A percentile compares a stretch with the other conserved stretches of the same genome.
Conservation (phyloP, 2,797 vertebrate species). For the Potorous gilbertii region DNA sequence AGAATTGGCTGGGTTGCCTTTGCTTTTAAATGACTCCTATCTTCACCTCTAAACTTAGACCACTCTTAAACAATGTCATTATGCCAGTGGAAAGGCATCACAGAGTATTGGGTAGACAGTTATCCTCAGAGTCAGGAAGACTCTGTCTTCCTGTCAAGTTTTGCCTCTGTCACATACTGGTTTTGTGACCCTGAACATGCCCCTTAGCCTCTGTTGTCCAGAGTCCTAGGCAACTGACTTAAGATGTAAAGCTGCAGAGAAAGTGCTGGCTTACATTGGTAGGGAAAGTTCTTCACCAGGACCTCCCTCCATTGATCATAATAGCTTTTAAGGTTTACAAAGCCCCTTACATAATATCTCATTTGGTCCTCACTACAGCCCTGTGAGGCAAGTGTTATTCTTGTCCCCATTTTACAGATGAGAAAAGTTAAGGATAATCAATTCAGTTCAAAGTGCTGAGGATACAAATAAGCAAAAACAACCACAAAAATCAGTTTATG, state of each 20-base stretch:
- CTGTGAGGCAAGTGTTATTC: background rate
- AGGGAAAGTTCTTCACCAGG: background rate
- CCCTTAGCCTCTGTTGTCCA: background rate
- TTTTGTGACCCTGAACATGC: background rate
- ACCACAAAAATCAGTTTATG: background rate
- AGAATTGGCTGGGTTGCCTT: background rate
- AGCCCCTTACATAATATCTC: background rate
- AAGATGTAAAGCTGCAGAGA: background rate
- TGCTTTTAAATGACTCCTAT: background rate
- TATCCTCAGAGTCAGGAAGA: background rate
- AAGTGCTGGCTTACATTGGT: background rate
- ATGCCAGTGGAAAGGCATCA: background rate
- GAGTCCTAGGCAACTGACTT: background rate
- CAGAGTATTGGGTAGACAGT: background rate
- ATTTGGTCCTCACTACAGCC: background rate
- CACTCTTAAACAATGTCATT: background rate
- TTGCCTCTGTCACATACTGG: background rate
- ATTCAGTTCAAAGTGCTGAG: background rate
- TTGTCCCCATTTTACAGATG: background rate
- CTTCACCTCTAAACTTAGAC: background rate
- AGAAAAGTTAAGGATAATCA: background rate
- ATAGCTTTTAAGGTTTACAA: background rate
- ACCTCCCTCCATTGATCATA: background rate
- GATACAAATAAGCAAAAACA: background rate
- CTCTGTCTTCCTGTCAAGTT: background rate